A percentile compares a stretch with the other conserved stretches of the same genome.
These are phyloP conservation scores for Thermophis baileyi DNA, from an alignment of 2,113 vertebrate species.

Conservation along the genomic window DNA sequence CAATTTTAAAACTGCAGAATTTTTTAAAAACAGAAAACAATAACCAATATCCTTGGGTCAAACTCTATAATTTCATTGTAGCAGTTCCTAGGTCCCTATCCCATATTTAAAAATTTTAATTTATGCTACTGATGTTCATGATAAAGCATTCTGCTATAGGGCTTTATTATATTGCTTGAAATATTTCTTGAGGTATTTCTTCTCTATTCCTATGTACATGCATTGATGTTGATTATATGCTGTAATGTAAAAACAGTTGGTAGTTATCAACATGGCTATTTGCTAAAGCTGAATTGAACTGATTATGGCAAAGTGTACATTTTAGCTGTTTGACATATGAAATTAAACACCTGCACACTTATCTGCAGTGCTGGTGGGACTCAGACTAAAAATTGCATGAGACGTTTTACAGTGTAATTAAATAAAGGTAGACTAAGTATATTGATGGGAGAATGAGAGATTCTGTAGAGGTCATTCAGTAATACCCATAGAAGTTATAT, in stretches of 20 bases:
- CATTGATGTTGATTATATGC: background rate
- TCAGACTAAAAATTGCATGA: background rate
- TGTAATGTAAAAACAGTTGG: background rate
- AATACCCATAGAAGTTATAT: conserved; percentile 46
- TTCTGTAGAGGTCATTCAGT: conserved; percentile 53
- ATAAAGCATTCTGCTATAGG: background rate
- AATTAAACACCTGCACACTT: background rate
- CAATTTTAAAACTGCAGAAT: background rate
- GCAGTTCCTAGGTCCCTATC: background rate
- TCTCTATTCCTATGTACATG: background rate
- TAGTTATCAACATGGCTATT: background rate
- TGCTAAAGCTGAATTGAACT: background rate
- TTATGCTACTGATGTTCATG: background rate
- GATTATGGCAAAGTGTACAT: background rate
- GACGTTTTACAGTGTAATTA: background rate
- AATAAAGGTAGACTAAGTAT: background rate
- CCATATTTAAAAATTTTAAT: background rate
- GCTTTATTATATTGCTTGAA: background rate
- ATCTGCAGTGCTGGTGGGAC: background rate
- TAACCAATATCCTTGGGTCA: background rate
- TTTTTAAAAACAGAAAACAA: background rate
- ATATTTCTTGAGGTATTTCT: background rate
- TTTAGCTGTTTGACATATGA: background rate
- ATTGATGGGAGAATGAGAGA: conserved; percentile 30
- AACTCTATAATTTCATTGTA: background rate